Conservation (phyloP, 2,888 invertebrate species). For the Endomychus coccineus region DNA sequence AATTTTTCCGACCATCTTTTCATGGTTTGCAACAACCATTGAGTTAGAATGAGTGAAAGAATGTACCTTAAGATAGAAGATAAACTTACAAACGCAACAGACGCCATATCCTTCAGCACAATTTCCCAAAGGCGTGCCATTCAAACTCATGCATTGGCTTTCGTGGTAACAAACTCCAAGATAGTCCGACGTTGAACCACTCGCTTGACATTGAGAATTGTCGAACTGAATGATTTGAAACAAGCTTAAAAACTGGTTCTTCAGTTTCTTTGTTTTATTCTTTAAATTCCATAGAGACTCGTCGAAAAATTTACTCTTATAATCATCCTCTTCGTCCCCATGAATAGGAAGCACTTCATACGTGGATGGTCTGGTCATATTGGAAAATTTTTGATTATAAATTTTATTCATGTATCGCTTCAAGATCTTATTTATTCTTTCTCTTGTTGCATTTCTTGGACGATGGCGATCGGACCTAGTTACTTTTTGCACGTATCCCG, state of each 20-base stretch:
- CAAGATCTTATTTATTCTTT: constrained; percentile 26
- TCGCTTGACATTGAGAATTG: constrained; percentile 54
- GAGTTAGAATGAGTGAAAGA: too few species aligned
- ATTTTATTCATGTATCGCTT: constrained; percentile 28
- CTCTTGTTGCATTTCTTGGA: constrained; percentile 15
- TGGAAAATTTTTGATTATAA: constrained; percentile 27
- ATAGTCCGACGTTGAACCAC: constrained; percentile 48
- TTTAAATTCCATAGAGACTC: constrained; percentile 23
- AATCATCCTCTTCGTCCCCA: constrained; percentile 11
- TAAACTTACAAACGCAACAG: constrained; percentile 67
- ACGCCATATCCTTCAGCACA: constrained; percentile 69
- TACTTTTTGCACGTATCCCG: constrained; percentile 11
- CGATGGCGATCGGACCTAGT: too few species aligned
- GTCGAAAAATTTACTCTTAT: constrained; percentile 26
- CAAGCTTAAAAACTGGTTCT: constrained; percentile 54
- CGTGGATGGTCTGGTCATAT: not conserved
- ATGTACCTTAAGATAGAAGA: too few species aligned
- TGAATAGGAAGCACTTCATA: not conserved
- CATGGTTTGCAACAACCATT: too few species aligned
- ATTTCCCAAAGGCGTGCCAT: constrained; percentile 56
- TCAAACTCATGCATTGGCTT: constrained; percentile 55
- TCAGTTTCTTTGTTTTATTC: constrained; percentile 35
- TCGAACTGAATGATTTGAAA: constrained; percentile 65
- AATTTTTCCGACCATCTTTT: too few species aligned
- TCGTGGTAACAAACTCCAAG: constrained; percentile 66